phyloP scores from a whole-genome alignment of 1,140 invertebrate genomes.

The Rhagoletis pomonella region DNA sequence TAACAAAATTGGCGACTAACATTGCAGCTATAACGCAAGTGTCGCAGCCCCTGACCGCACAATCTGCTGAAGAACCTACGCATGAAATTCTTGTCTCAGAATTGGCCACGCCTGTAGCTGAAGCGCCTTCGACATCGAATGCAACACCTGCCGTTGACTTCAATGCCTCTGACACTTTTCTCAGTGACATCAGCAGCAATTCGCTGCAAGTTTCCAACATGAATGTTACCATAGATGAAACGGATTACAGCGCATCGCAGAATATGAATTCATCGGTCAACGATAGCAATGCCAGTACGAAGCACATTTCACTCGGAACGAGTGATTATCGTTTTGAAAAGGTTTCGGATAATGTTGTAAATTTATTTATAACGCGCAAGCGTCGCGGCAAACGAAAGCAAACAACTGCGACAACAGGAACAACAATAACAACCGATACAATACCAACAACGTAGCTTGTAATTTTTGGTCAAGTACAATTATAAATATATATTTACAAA shows the following conservation, averaged over 20 bases:
- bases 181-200: background rate
- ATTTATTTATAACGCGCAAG: constrained; percentile 60
- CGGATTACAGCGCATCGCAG: background rate
- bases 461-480: constrained; percentile 4
- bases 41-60: background rate
- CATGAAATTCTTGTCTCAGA: background rate
- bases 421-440: background rate
- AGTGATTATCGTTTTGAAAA: constrained; percentile 69
- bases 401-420: background rate
- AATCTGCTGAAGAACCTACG: background rate
- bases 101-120: background rate
- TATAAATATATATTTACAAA: background rate
- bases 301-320: constrained; percentile 67
- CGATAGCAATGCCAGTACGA: constrained; percentile 59
- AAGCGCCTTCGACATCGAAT: background rate
- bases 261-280: background rate
- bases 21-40: background rate
- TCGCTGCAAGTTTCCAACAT: background rate
- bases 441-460: constrained; percentile 3
- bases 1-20: background rate
- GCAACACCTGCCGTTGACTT: background rate
- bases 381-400: constrained; percentile 54
- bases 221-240: constrained; percentile 16
- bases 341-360: constrained; percentile 57
- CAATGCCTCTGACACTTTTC: background rate